Base-by-base conservation (phyloP, 2,888 invertebrate genomes). In the Petrolisthes cinctipes region DNA sequence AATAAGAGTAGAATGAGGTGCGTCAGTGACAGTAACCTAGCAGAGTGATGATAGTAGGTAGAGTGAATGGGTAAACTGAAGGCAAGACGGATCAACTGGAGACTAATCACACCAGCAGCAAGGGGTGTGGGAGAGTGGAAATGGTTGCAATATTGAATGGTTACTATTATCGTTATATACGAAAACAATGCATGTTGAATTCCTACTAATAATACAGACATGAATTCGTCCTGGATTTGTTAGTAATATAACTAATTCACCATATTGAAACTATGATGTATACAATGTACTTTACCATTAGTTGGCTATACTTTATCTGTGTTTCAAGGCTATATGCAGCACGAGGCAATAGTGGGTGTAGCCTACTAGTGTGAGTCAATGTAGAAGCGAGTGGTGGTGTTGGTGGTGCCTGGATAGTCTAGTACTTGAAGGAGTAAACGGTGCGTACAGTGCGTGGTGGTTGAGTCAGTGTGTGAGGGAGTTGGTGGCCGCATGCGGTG, bases 401-500 rank as follows among this genome's bases (percentile, higher is more conserved):
- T 11, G 37, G 78, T 20, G 71, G 80, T 17, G 54, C 66, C 80
- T 20, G 53, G 51, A 53, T 17, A 37, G n/a, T 53, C 14, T 4
- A 14, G 82, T n/a, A 37, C 7, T 7, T 11, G 82, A 23, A n/a
- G 56, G 68, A 23, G 82, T 14, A n/a, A 83, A 57, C 11, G 57
- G 56, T 20, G 51, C 23, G 9, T 20, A 73, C 23, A 23, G 61
- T 11, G 51, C 56, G 51, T 14, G 53, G 37, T 6, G 5, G n/a
- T 51, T 61, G 76, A 76, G 66, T 14, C 20, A 76, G 7, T 7
- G 86, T 23, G 66, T 14, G 23, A 56, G 66, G 53, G 81, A 20
- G 86, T 9, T 53, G 75, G 68, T 17, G 78, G 82, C 14, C 20
- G 82, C 82, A 86, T 82, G 86, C 86, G 82, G 87, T 75, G 54